Conservation (phyloP, 2,888 invertebrate species). For the Eurytoma adleriae region DNA sequence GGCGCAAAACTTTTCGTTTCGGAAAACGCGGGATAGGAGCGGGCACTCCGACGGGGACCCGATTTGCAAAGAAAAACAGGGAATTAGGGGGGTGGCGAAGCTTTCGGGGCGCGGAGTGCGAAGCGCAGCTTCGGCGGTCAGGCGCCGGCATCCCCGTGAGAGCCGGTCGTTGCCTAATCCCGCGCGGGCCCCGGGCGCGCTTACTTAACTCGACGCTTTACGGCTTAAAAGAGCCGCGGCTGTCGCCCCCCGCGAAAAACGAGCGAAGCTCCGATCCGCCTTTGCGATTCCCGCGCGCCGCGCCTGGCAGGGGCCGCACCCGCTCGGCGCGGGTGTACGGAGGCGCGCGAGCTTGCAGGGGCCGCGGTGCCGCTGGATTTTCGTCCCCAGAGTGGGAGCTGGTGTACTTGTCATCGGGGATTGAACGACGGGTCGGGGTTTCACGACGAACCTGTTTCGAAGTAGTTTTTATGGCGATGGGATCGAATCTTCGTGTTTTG, state of each 20-base stretch:
- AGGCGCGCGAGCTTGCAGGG: too few species aligned
- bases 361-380: too few species aligned
- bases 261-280: not conserved
- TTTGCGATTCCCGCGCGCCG: too few species aligned
- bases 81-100: not conserved
- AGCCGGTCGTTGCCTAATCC: conserved; percentile 48
- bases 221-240: conserved; percentile 21
- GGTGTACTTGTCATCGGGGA: too few species aligned
- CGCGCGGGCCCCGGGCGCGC: not conserved
- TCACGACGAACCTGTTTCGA: too few species aligned
- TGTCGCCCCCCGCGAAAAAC: not conserved
- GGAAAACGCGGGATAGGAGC: too few species aligned
- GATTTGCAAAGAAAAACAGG: not conserved
- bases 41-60: not conserved
- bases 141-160: conserved; percentile 72
- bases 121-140: conserved; percentile 70
- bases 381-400: too few species aligned
- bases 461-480: too few species aligned
- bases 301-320: not conserved
- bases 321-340: not conserved
- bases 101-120: conserved; percentile 64
- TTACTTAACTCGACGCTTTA: conserved; percentile 36
- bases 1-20: too few species aligned
- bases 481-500: too few species aligned
- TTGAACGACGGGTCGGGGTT: not conserved